A percentile compares a stretch with the other conserved stretches of the same genome.
Conservation (phyloP, 2,797 vertebrate genomes). For the Pelochelys cantorii region DNA sequence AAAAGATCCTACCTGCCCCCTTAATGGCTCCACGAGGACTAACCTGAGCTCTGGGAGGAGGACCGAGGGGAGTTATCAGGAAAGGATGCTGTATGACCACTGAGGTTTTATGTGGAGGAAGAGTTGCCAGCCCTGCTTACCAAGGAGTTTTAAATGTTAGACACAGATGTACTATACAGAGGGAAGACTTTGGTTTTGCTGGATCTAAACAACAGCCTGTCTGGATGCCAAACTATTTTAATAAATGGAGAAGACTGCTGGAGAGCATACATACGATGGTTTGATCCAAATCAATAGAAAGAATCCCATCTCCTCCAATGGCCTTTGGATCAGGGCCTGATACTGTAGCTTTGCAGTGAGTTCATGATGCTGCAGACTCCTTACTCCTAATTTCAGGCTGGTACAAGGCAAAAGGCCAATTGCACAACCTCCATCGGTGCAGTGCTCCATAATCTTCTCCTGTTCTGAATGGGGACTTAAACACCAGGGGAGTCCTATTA, state of each 20-base stretch:
- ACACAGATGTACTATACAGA: background rate
- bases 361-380: background rate
- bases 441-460: background rate
- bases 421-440: background rate
- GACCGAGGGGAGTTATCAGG: background rate
- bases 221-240: background rate
- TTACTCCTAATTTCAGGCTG: background rate
- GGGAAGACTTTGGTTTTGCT: background rate
- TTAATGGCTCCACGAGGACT: background rate
- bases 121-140: background rate
- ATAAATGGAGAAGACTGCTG: background rate
- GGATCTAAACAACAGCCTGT: background rate
- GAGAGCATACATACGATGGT: background rate
- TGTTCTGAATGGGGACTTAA: background rate
- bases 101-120: background rate
- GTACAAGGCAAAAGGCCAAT: background rate
- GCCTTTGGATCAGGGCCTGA: background rate
- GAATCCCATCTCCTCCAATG: background rate
- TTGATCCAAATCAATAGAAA: background rate
- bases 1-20: background rate
- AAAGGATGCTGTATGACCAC: background rate
- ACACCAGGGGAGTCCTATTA: background rate
- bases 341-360: background rate
- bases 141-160: background rate
- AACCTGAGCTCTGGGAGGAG: no score